Base-by-base conservation (phyloP, 2,113 vertebrate genomes). In the Centropristis striata region DNA sequence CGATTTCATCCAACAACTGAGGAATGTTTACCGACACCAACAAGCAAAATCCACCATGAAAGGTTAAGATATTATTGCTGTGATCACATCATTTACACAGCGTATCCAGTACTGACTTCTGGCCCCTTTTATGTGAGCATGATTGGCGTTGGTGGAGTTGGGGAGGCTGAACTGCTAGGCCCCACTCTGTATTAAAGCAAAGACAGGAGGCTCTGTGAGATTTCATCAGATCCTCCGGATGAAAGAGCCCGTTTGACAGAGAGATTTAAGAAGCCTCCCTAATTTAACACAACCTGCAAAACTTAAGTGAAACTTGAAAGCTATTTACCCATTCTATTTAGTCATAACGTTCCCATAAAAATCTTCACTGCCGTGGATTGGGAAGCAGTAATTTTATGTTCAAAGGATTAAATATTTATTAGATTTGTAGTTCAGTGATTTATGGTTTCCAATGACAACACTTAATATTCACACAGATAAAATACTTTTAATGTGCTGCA, bases 171-270 rank as follows among this genome's bases (percentile, higher is more conserved):
- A 84, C 57, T 78, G 55, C 6, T 36, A 80, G 78, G 67, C 63
- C 47, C 47, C 23, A 12, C 70, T 66, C 41, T 11, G 69, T 78
- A 84, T 89, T 84, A 84, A 60, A 80, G 55, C 16, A 50, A 80
- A 90, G 84, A 69, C 73, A 2, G 27, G 51, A 78, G 86, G 54
- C 79, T 74, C 57, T 13, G 14, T n/a, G 78, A 87, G 80, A 81
- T 70, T 91, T 86, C 59, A 80, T 91, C 59, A 76, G 66, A 88
- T 84, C 71, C 57, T 71, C 46, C 28, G 55, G 76, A 88, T 85
- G 73, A 87, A 87, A 92, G 68, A 53, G 20, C 8, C 27, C 14
- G 27, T 72, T 53, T 85, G 80, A 85, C 84, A 83, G 80, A 75
- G 72, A 79, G 89, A 83, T 75, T 88, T 86, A 73, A 63, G 20